A percentile compares a stretch with the other conserved stretches of the same genome.
These are phyloP conservation scores for Allacma fusca DNA, from an alignment of 2,888 invertebrate genomes.

Conservation along the genomic window DNA sequence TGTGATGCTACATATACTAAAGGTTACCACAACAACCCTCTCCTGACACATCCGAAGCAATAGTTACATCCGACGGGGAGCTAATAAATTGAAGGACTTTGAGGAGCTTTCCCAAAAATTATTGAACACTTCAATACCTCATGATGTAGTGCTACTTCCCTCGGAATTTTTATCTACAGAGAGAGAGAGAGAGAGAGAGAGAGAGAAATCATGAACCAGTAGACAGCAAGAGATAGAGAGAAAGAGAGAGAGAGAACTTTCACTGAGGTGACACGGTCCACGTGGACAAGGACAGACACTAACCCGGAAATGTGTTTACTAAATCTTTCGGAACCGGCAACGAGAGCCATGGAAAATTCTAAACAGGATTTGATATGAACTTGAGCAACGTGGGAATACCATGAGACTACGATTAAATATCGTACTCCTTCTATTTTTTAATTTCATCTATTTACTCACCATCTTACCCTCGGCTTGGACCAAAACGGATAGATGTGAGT, in stretches of 20 bases:
- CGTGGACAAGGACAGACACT: background rate
- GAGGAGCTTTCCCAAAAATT: too few species aligned
- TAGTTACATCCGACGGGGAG: too few species aligned
- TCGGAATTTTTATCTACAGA: too few species aligned
- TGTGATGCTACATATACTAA: background rate
- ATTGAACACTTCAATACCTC: too few species aligned
- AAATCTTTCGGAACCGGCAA: background rate
- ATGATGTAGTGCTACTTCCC: too few species aligned
- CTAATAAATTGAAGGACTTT: too few species aligned
- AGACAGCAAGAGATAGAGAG: too few species aligned
- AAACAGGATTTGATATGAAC: background rate
- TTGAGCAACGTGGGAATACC: background rate
- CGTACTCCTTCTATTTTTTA: slow-evolving; percentile 27
- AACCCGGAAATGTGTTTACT: slow-evolving; percentile 2
- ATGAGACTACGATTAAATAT: slow-evolving; percentile 16
- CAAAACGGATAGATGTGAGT: slow-evolving; percentile 33
- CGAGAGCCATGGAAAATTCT: background rate
- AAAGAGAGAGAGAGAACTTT: too few species aligned
- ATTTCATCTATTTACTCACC: slow-evolving; percentile 21
- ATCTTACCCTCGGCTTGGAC: slow-evolving; percentile 4
- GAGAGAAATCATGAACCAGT: too few species aligned
- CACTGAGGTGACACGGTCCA: background rate
- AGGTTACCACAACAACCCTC: too few species aligned
- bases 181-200: too few species aligned
- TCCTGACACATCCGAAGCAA: too few species aligned